Percentiles rank a stretch among this genome's conserved stretches.
Conservation (phyloP, 2,113 vertebrate species). For the Mixornis gularis region DNA sequence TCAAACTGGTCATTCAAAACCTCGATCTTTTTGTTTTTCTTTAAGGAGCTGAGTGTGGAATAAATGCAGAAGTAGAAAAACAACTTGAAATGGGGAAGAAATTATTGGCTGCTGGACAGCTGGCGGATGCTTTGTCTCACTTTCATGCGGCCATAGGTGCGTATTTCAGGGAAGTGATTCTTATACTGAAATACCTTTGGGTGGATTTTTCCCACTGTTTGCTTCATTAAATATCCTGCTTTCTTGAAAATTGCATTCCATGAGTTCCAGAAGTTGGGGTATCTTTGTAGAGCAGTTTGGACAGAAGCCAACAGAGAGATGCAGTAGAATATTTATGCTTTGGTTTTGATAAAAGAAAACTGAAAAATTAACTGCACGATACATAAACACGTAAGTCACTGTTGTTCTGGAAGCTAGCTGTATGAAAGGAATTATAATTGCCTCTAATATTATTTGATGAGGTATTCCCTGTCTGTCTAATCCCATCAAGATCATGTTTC, state of each 20-base stretch:
- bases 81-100: constrained; percentile 99
- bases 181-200: not conserved
- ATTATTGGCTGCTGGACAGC: constrained; percentile 91
- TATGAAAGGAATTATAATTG: not conserved
- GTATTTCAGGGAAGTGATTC: constrained; percentile 36
- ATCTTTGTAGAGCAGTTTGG: not conserved
- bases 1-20: not conserved
- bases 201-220: not conserved
- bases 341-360: not conserved
- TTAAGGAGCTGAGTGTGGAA: constrained; percentile 88
- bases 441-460: not conserved
- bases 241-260: not conserved
- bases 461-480: not conserved
- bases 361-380: not conserved
- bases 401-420: not conserved
- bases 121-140: constrained; percentile 94
- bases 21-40: not conserved
- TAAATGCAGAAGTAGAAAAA: constrained; percentile 89
- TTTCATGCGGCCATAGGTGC: constrained; percentile 94
- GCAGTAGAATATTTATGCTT: not conserved
- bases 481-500: not conserved
- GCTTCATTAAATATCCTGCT: not conserved
- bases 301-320: not conserved
- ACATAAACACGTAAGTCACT: not conserved
- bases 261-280: not conserved